phyloP scores from a whole-genome alignment of 2,113 vertebrate species.

The Rhipidura dahli region DNA sequence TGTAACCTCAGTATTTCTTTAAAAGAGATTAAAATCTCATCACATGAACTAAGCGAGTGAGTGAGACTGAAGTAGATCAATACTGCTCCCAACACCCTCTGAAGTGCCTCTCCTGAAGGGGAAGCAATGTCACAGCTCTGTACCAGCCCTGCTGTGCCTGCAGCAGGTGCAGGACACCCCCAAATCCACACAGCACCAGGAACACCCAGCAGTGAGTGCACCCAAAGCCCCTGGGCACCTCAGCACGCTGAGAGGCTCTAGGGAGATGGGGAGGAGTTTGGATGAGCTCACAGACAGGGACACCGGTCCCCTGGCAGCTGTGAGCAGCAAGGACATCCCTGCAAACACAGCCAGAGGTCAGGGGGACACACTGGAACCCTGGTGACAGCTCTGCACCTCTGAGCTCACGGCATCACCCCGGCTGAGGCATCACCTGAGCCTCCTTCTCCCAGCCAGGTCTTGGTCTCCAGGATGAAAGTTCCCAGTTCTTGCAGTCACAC shows the following conservation, averaged over 20 bases:
- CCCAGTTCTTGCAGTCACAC: not conserved
- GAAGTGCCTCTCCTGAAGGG: not conserved
- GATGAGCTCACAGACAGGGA: not conserved
- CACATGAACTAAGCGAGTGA: not conserved
- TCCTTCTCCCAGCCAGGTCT: not conserved
- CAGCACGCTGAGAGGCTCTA: not conserved
- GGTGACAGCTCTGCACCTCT: not conserved
- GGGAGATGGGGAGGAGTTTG: accelerated
- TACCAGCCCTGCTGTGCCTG: not conserved
- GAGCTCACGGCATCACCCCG: accelerated
- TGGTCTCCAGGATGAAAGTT: accelerated
- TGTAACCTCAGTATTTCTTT: not conserved
- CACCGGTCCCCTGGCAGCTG: accelerated
- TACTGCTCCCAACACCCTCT: not conserved
- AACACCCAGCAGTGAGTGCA: accelerated
- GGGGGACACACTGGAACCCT: accelerated
- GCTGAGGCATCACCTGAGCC: not conserved
- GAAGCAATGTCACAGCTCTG: not conserved
- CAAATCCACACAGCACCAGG: accelerated
- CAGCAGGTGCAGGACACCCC: not conserved
- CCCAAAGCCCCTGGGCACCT: not conserved
- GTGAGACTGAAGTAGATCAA: not conserved
- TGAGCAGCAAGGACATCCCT: not conserved
- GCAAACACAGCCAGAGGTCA: accelerated
- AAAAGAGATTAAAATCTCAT: not conserved